Conservation (phyloP, 2,797 vertebrate species). For the Tamandua tetradactyla region DNA sequence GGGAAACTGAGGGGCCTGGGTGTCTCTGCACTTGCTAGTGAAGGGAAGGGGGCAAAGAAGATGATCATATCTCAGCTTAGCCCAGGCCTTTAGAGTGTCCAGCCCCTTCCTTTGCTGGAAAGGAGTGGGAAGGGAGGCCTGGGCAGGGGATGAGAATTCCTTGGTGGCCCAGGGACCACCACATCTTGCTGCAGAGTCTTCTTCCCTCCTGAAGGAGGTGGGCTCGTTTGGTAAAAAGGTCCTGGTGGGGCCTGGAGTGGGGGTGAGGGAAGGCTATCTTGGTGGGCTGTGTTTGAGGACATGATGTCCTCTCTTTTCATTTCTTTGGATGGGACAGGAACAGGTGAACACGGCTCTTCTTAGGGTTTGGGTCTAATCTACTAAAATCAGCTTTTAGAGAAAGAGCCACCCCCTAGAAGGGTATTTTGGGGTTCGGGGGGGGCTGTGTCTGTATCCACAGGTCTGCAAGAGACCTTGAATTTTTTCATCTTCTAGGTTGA, state of each 20-base stretch:
- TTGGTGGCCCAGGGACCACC: rapidly evolving
- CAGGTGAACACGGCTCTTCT: neutral
- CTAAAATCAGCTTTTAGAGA: neutral
- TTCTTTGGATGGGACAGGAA: neutral
- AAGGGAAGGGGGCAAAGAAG: neutral
- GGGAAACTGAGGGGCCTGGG: neutral
- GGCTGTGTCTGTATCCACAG: neutral
- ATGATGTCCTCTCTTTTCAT: neutral
- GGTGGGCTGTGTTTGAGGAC: rapidly evolving
- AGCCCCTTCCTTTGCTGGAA: too few relatives aligned
- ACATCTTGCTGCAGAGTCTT: too few relatives aligned
- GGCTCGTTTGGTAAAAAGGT: neutral
- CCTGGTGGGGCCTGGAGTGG: neutral
- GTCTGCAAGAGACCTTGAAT: rapidly evolving
- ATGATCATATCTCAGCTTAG: rapidly evolving
- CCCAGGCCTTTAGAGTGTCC: too few relatives aligned
- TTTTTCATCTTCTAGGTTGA: neutral
- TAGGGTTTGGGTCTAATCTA: neutral
- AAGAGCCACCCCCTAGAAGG: neutral
- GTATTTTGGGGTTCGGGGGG: rapidly evolving
- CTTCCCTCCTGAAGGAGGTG: neutral
- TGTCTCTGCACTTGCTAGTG: rapidly evolving
- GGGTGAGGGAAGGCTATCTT: neutral
- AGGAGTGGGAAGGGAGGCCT: neutral
- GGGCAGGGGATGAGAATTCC: neutral